Evolutionary conservation across 1,140 invertebrate species (phyloP), one percentile per base, ranked within the genome.

Genomic region (Piezodorus guildinii): DNA sequence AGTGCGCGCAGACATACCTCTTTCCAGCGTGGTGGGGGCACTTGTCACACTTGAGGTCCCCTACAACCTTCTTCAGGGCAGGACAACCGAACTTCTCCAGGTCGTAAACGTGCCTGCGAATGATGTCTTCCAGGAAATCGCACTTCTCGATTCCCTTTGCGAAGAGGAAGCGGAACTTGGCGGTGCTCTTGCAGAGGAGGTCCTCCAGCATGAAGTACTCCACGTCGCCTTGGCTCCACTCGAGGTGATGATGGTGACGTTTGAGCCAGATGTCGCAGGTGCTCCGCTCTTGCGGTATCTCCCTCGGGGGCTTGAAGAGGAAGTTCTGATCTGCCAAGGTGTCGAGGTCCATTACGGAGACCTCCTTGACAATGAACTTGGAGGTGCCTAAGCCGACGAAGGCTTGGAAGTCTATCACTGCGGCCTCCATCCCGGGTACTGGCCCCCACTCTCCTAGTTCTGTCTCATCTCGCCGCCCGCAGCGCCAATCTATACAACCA

Each of bases 301-400:
- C 52, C 23, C 23, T 21, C 2, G 52, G 52, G 23, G 52, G 52
- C 52, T 56, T 56, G 52, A 56, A 56, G 19, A 56, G 17, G 52
- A 23, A 56, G 52, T 4, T 56, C 19, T 21, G 14, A 1, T 21
- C 23, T 4, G 14, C 19, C 1, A 56, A 23, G 12, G 21, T 27
- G 52, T 25, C 23, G 5, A 56, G 17, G 23, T 56, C 52, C 3
- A 56, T n/a, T 2, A 56, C 8, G 15, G 52, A 16, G 6, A 27
- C 14, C 21, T 56, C 52, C 52, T 56, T 56, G 52, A 56, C 5
- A n/a, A 56, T 56, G 52, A 56, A 56, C 19, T 56, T 25, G 14
- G 19, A 23, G 4, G 19, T 21, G 14, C 15, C 17, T 3, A 23
- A n/a, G 19, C 23, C 52, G 4, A 25, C 9, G 21, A 23, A 56